Percentiles rank a stretch among this genome's conserved stretches.
phyloP scores from a whole-genome alignment of 2,797 vertebrate genomes.

The Balearica regulorum region DNA sequence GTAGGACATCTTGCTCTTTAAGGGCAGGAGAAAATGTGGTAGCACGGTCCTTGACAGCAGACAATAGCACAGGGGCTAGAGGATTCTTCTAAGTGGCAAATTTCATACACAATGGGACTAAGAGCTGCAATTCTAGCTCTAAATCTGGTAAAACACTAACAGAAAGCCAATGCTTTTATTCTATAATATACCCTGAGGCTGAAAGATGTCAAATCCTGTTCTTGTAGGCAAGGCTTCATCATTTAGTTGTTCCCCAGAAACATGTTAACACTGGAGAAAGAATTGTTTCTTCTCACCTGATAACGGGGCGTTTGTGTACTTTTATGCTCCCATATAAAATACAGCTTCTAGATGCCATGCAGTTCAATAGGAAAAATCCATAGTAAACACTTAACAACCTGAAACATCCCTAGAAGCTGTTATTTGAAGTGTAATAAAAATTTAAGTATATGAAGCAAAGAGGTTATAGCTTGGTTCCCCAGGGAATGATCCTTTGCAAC shows the following conservation, averaged over 20 bases:
- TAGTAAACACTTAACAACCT: not conserved
- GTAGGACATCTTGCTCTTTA: not conserved
- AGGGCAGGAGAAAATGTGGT: not conserved
- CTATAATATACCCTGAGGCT: not conserved
- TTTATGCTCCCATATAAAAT: not conserved
- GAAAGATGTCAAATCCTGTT: not conserved
- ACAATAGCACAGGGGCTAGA: not conserved
- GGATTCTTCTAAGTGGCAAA: not conserved
- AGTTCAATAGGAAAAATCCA: constrained; percentile 23
- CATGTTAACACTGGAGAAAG: not conserved
- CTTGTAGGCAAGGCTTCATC: not conserved
- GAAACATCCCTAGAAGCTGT: not conserved
- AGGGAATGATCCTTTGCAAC: not conserved
- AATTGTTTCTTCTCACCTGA: not conserved
- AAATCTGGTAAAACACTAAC: not conserved
- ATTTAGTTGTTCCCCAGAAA: not conserved
- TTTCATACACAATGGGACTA: not conserved
- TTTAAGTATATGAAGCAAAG: not conserved
- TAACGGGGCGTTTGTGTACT: not conserved
- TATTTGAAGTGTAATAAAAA: not conserved
- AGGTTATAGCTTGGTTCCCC: not conserved
- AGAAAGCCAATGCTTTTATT: not conserved
- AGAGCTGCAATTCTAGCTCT: not conserved
- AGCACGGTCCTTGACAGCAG: not conserved
- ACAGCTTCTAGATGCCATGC: not conserved